Percentiles rank a stretch among this genome's conserved stretches.
phyloP scores from a whole-genome alignment of 2,888 invertebrate genomes.

The Netelia inedita region DNA sequence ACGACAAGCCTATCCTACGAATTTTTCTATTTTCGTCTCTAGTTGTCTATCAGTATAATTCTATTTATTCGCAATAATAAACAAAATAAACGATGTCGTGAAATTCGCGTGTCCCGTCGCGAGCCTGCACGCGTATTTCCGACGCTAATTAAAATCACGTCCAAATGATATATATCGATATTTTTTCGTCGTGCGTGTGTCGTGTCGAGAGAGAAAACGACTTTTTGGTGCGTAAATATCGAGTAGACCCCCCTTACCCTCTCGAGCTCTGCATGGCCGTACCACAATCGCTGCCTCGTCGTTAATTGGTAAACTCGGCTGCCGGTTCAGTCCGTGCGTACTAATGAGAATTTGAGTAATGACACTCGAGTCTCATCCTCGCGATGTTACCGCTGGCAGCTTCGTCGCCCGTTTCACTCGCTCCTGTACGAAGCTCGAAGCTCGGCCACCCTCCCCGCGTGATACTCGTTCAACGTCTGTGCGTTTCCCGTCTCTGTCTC shows the following conservation, averaged over 20 bases:
- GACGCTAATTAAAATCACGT: constrained; percentile 62
- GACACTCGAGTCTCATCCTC: constrained; percentile 78
- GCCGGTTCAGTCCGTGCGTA: constrained; percentile 78
- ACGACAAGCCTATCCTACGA: constrained; percentile 23
- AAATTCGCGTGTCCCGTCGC: constrained; percentile 15
- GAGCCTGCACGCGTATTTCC: constrained; percentile 42
- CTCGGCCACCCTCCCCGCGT: constrained; percentile 44
- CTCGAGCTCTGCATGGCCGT: constrained; percentile 39
- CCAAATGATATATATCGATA: constrained; percentile 40
- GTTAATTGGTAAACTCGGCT: constrained; percentile 82
- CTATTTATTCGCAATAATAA: constrained; percentile 31
- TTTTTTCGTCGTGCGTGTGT: constrained; percentile 21
- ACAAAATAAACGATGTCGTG: constrained; percentile 4
- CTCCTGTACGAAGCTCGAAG: constrained; percentile 57
- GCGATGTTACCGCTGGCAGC: constrained; percentile 68
- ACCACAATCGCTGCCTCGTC: constrained; percentile 64
- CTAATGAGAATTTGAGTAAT: constrained; percentile 83
- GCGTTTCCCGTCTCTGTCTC: constrained; percentile 53
- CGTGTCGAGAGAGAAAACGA: constrained; percentile 36
- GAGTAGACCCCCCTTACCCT: constrained; percentile 60
- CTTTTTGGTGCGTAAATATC: constrained; percentile 58
- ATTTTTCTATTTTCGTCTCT: constrained; percentile 7
- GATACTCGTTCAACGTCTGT: constrained; percentile 45
- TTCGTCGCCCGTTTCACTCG: constrained; percentile 72
- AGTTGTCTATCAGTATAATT: constrained; percentile 4